These are phyloP conservation scores for Cordilura impudica DNA, from an alignment of 2,888 invertebrate species.

Conservation along the genomic window DNA sequence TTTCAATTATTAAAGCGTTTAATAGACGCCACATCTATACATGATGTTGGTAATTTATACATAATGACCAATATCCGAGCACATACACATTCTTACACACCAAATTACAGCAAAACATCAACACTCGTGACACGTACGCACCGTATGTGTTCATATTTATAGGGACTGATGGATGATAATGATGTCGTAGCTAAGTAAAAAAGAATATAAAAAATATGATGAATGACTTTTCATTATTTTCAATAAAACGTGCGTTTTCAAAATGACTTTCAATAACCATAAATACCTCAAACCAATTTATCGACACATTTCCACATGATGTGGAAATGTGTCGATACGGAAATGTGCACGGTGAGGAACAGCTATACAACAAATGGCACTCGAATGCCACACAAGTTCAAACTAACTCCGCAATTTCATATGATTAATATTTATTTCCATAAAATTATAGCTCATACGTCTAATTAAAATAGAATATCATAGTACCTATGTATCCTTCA, in stretches of 20 bases:
- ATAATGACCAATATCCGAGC: too few relatives aligned
- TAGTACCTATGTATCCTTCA: too few relatives aligned
- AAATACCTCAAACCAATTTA: conserved; percentile 29
- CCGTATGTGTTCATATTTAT: conserved; percentile 15
- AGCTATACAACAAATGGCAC: too few relatives aligned
- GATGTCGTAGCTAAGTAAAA: neutral
- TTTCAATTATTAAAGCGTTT: too few relatives aligned
- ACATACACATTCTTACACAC: neutral
- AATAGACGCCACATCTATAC: too few relatives aligned
- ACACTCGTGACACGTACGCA: conserved; percentile 11
- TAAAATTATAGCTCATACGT: too few relatives aligned
- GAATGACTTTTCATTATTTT: conserved; percentile 34
- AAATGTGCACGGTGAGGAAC: too few relatives aligned
- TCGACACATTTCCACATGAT: conserved; percentile 8
- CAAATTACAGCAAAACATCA: neutral
- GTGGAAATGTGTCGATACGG: too few relatives aligned
- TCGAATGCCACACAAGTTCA: too few relatives aligned
- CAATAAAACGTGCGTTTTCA: conserved; percentile 44
- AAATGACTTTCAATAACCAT: conserved; percentile 23
- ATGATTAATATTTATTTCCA: too few relatives aligned
- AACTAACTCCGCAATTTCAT: too few relatives aligned
- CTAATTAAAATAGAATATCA: too few relatives aligned
- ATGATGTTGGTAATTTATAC: neutral
- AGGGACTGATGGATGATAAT: conserved; percentile 23
- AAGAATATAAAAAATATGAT: neutral